Conservation (phyloP, 2,888 invertebrate species). For the Carcina quercana region DNA sequence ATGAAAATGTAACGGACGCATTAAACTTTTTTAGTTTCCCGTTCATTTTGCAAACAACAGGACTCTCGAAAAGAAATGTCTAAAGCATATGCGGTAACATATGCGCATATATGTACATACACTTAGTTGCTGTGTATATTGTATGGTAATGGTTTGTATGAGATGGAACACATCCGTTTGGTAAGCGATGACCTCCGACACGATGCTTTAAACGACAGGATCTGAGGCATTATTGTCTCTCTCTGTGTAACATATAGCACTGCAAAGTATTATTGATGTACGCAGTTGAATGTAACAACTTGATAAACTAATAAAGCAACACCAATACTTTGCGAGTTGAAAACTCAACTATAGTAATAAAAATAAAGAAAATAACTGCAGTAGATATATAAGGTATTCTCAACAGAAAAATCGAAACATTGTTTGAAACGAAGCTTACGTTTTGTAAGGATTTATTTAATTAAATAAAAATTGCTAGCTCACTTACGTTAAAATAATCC, state of each 20-base stretch:
- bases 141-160: slow-evolving; percentile 48
- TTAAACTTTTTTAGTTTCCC: slow-evolving; percentile 31
- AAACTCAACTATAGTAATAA: too few species aligned
- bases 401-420: too few species aligned
- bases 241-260: too few species aligned
- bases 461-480: too few species aligned
- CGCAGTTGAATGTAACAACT: slow-evolving; percentile 22
- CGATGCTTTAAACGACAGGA: slow-evolving; percentile 32
- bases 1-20: slow-evolving; percentile 30
- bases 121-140: too few species aligned
- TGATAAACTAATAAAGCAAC: slow-evolving; percentile 17
- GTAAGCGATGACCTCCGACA: slow-evolving; percentile 51
- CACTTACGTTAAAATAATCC: too few species aligned
- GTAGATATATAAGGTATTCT: too few species aligned
- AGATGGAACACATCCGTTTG: slow-evolving; percentile 52
- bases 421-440: too few species aligned
- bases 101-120: slow-evolving; percentile 56
- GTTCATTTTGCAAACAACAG: slow-evolving; percentile 39
- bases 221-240: slow-evolving; percentile 36
- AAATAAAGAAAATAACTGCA: too few species aligned
- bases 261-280: too few species aligned
- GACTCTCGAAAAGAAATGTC: slow-evolving; percentile 24
- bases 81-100: slow-evolving; percentile 34
- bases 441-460: too few species aligned
- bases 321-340: too few species aligned